Conservation (phyloP, 1,140 invertebrate species). For the Chymomyza costata region DNA sequence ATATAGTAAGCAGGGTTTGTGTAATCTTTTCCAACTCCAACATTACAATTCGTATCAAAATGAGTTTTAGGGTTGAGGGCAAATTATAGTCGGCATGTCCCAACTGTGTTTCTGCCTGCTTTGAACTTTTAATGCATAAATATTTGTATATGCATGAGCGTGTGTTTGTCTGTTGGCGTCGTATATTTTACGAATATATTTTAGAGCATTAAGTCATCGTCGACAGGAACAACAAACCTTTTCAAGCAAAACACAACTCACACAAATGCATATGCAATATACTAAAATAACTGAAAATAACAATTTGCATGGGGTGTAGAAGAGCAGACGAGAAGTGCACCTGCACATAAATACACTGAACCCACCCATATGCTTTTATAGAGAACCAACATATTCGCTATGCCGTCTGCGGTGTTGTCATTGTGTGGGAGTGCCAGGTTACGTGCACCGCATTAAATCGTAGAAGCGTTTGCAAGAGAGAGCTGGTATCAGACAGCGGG, state of each 20-base stretch:
- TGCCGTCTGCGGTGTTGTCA: conserved; percentile 9
- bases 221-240: not conserved
- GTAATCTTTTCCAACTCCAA: too few species aligned
- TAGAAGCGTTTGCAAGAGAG: not conserved
- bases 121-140: conserved; percentile 42
- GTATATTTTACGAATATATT: conserved; percentile 25
- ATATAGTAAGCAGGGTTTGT: too few species aligned
- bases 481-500: not conserved
- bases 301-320: conserved; percentile 61
- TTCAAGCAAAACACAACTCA: not conserved
- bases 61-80: too few species aligned
- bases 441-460: conserved; percentile 1
- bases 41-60: too few species aligned
- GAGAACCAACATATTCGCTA: conserved; percentile 7
- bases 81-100: too few species aligned
- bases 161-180: conserved; percentile 1
- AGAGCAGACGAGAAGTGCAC: conserved; percentile 34
- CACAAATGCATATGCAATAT: conserved; percentile 39
- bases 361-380: not conserved
- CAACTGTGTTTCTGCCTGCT: too few species aligned
- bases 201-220: conserved; percentile 1
- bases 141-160: conserved; percentile 19
- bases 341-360: conserved; percentile 15
- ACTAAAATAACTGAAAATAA: conserved; percentile 71
- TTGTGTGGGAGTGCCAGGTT: conserved; percentile 51